Conservation (phyloP, 2,797 vertebrate genomes). For the Melanotaenia boesemani region DNA sequence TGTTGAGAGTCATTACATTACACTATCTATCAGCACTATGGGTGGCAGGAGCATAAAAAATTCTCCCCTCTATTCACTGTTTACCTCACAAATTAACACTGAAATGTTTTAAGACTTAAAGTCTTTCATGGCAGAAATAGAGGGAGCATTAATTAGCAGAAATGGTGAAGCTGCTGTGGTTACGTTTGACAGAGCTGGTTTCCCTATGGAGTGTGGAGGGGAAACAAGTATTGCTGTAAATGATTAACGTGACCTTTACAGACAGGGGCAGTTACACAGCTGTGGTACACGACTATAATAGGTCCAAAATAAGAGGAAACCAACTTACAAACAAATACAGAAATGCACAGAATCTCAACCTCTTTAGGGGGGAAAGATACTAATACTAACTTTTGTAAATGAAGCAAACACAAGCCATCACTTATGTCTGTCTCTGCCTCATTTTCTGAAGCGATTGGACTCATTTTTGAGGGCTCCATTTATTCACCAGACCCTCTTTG, state of each 20-base stretch:
- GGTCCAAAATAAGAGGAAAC: background rate
- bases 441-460: background rate
- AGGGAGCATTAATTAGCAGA: constrained; percentile 34
- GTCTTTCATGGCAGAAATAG: constrained; percentile 16
- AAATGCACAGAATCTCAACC: background rate
- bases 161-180: constrained; percentile 27
- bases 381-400: too few species aligned
- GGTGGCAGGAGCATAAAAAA: constrained; percentile 30
- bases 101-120: constrained; percentile 33
- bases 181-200: constrained; percentile 12
- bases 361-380: too few species aligned
- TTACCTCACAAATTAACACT: constrained; percentile 50
- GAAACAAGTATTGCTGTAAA: background rate
- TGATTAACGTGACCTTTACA: background rate
- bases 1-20: too few species aligned
- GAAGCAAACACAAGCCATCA: too few species aligned
- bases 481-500: background rate
- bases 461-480: too few species aligned
- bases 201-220: background rate
- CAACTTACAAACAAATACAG: background rate
- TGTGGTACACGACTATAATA: background rate
- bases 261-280: background rate
- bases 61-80: constrained; percentile 41
- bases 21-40: background rate
- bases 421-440: background rate